Evolutionary conservation across 1,140 invertebrate species (phyloP), one percentile per base, ranked within the genome.

Genomic region (Geopemphigus sp.): DNA sequence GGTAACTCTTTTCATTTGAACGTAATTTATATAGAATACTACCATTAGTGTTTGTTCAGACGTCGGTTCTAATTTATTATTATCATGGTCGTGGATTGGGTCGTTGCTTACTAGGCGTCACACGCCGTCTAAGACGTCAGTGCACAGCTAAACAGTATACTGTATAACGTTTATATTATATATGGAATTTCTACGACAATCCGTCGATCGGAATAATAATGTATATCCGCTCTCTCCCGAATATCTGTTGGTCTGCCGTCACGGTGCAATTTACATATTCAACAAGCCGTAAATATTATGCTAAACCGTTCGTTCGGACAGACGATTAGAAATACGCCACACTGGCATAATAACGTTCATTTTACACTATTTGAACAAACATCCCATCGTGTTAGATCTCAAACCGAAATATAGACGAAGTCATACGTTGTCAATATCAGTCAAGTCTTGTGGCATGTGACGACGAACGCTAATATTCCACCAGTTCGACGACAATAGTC

Each of bases 311-410:
- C 57, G 22, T 63, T 50, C n/a, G 74, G 39, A 50, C 22, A 14
- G 39, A 78, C 57, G 74, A 78, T 78, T 57, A 78, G 24, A 63
- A 63, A 50, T 78, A n/a, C 22, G 22, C 6, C 32, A 24, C 29
- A n/a, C 54, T 17, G 8, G 32, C 39, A 39, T 76, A 76, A 76
- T 68, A 50, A 68, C 59, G 59, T 76, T 76, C 57, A 63, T 63
- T 78, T 78, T 78, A 61, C 57, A 78, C 74, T 78, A 78, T 63
- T 78, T 63, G 74, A 78, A 78, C 74, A 63, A 63, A 78, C 57
- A 63, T 76, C 72, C 72, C 24, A 59, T 78, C 39, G 14, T 29
- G 39, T 78, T 78, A 59, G 32, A 50, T 78, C 57, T 50, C 1
- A 50, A 29, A 78, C n/a, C 26, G 26, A 78, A 50, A 72, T 39